Evolutionary conservation across 1,140 invertebrate genomes (phyloP).

Genomic region (Amyelois transitella): DNA sequence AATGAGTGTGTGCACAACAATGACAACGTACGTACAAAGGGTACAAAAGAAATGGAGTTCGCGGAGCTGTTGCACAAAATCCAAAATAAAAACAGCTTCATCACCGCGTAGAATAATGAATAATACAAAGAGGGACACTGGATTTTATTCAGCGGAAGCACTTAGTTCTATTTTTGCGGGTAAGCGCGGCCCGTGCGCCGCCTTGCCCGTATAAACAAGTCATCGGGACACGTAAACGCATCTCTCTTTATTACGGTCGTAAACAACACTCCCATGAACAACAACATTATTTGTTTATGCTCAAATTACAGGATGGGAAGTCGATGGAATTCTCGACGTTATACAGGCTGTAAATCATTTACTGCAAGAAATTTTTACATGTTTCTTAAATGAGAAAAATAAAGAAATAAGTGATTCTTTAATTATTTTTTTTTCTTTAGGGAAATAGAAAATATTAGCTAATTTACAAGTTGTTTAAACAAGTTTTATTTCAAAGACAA

Average conservation of each 20-base stretch:
- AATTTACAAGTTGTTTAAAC: no score
- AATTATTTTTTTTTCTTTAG: no score
- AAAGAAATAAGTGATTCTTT: no score
- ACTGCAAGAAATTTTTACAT: no score
- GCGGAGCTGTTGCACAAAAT: neutral
- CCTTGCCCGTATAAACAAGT: constrained; percentile 25
- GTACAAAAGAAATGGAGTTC: constrained; percentile 1
- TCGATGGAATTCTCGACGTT: neutral
- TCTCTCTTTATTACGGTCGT: constrained; percentile 11
- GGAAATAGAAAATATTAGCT: no score
- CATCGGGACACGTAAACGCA: constrained; percentile 20
- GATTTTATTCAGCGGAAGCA: constrained; percentile 43
- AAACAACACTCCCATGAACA: neutral
- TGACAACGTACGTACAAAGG: constrained; percentile 7
- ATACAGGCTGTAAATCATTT: no score
- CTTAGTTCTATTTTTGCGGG: constrained; percentile 46
- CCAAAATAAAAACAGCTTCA: neutral
- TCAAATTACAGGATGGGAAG: neutral
- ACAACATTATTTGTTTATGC: neutral
- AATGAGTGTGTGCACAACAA: constrained; percentile 1
- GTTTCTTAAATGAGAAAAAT: no score
- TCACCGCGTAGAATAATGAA: neutral
- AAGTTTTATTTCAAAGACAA: no score
- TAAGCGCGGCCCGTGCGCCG: neutral
- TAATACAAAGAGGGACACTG: constrained; percentile 24